Percentiles rank a stretch among this genome's conserved stretches.
Conservation (phyloP, 2,888 invertebrate genomes). For the Cerceris rybyensis region DNA sequence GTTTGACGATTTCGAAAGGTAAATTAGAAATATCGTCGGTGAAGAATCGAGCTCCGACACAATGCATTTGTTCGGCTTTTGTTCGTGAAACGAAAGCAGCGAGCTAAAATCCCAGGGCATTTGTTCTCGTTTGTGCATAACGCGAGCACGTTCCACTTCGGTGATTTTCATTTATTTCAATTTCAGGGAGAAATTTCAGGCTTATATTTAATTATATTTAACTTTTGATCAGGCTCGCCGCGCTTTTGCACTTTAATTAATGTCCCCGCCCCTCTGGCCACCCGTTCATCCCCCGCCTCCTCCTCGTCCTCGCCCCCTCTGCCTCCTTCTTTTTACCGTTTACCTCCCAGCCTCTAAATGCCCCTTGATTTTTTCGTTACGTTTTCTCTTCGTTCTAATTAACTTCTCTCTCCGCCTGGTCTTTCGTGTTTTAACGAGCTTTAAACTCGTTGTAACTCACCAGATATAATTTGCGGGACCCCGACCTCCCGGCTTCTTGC, state of each 20-base stretch:
- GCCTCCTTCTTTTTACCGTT: neutral
- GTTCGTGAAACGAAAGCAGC: conserved; percentile 5
- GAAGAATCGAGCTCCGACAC: conserved; percentile 6
- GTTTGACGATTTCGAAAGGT: conserved; percentile 2
- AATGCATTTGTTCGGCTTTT: conserved; percentile 2
- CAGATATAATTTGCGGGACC: conserved; percentile 42
- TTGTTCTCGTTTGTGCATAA: neutral
- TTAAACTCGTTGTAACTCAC: conserved; percentile 51
- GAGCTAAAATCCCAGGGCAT: neutral
- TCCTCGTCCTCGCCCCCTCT: too few species aligned
- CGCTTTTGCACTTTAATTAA: conserved; percentile 60
- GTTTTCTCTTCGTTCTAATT: conserved; percentile 44
- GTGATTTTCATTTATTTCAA: conserved; percentile 45
- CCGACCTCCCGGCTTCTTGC: conserved; percentile 24
- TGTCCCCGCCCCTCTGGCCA: conserved; percentile 32
- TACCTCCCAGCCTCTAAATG: conserved; percentile 11
- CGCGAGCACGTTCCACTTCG: neutral
- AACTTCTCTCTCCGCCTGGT: conserved; percentile 33
- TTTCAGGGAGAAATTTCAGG: conserved; percentile 19
- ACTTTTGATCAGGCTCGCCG: conserved; percentile 57
- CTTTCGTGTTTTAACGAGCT: conserved; percentile 57
- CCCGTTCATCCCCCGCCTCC: neutral
- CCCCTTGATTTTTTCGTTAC: conserved; percentile 35
- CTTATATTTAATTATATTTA: conserved; percentile 55
- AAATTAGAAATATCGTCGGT: neutral